Evolutionary conservation across 2,888 invertebrate genomes (phyloP).

Genomic region (Choristoneura rosaceana): DNA sequence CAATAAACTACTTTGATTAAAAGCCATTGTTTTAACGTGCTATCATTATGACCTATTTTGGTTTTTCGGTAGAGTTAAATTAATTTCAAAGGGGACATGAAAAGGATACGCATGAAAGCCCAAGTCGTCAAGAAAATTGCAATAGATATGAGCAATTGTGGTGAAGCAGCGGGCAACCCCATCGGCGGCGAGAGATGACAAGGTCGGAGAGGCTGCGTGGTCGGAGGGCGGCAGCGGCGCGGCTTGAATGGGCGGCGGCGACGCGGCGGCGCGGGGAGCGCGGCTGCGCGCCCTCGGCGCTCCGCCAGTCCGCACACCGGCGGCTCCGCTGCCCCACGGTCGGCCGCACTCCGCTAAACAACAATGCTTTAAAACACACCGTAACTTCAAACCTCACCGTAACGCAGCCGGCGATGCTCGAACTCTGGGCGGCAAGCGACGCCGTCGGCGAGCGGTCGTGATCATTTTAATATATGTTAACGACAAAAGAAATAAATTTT

Average conservation of each 20-base stretch:
- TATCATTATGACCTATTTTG: neutral
- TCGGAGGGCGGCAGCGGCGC: constrained; percentile 47
- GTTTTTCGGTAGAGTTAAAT: neutral
- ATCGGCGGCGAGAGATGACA: constrained; percentile 38
- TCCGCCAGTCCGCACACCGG: constrained; percentile 85
- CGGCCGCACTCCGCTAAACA: constrained; percentile 84
- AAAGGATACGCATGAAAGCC: neutral
- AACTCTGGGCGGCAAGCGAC: constrained; percentile 76
- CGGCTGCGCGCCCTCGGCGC: constrained; percentile 60
- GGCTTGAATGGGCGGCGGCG: constrained; percentile 69
- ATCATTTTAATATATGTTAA: constrained; percentile 78
- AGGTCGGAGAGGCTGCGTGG: constrained; percentile 44
- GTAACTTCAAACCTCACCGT: constrained; percentile 74
- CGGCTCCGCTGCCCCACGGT: constrained; percentile 85
- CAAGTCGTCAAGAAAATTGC: neutral
- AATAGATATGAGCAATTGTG: constrained; percentile 4
- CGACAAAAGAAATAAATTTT: constrained; percentile 72
- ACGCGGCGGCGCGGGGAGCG: constrained; percentile 52
- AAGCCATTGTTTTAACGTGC: no score
- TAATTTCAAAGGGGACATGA: neutral
- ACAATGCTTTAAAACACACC: constrained; percentile 83
- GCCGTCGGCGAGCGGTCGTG: constrained; percentile 80
- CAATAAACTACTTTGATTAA: no score
- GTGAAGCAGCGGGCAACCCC: constrained; percentile 30
- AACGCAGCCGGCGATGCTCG: constrained; percentile 76